Conservation (phyloP, 53 echinoderm and acorn worm genomes). For the Pentamera pediparva region DNA sequence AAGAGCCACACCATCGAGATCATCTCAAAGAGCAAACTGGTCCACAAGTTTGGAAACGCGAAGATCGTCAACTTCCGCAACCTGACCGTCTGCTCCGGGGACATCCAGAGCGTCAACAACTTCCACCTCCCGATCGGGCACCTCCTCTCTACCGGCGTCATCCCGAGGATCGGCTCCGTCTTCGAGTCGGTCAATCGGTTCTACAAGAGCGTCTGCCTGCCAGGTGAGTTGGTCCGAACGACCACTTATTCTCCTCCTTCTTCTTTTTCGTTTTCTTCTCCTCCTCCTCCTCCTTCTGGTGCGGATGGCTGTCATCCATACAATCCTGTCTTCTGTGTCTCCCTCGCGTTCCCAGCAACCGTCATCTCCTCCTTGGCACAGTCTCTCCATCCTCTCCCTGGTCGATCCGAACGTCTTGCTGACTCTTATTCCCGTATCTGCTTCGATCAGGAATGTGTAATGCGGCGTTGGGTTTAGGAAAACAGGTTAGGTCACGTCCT, state of each 20-base stretch:
- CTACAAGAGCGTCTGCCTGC: constrained; percentile 66
- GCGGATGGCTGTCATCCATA: too few relatives aligned
- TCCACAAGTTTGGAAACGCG: constrained; percentile 51
- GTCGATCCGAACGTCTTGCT: too few relatives aligned
- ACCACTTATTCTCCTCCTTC: too few relatives aligned
- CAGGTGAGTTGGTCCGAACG: constrained; percentile 48
- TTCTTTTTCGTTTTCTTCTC: neutral
- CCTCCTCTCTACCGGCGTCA: constrained; percentile 82
- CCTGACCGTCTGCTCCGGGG: constrained; percentile 76
- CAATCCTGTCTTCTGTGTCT: too few relatives aligned
- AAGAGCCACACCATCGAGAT: constrained; percentile 81
- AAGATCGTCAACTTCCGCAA: constrained; percentile 51
- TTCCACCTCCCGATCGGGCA: constrained; percentile 88
- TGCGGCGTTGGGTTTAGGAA: too few relatives aligned
- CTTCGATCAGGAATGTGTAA: too few relatives aligned
- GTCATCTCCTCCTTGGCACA: too few relatives aligned
- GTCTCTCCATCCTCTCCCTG: too few relatives aligned
- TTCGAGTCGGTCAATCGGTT: constrained; percentile 89
- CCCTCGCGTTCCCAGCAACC: too few relatives aligned
- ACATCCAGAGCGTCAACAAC: constrained; percentile 63
- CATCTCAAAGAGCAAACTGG: constrained; percentile 46
- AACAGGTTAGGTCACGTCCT: too few relatives aligned
- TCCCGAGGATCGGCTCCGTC: constrained; percentile 90
- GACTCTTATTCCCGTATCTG: too few relatives aligned
- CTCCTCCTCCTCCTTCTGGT: neutral